Evolutionary conservation across 1,140 invertebrate genomes (phyloP), one percentile per base, ranked within the genome.

Genomic region (Drosophila guanche): DNA sequence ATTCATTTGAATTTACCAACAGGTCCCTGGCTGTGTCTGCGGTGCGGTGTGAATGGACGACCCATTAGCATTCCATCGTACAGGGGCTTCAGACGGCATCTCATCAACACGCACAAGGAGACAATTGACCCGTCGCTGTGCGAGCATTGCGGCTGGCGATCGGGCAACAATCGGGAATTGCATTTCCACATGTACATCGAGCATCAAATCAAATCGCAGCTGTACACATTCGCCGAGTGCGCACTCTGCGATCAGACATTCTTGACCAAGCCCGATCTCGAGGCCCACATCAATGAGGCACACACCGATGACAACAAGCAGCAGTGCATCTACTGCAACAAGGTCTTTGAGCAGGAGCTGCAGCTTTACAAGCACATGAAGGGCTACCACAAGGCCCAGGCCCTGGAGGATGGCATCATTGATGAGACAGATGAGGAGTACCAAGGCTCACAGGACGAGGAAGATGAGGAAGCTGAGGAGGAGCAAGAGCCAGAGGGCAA

Each of bases 121-220:
- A 95, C 95, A 70, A 95, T 96, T 61, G 95, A 97, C 89, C 92
- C 95, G 2, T 93, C 94, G 23, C 94, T 98, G 56, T 97, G 96
- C 91, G 96, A 97, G 89, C 95, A 97, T 78, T 97, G 96, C 92
- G 96, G 96, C 0, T 94, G 95, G 69, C 95, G 95, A 76, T 95
- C 95, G 10, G 93, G 92, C 0, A 96, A 96, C 78, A 93, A 96
- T 51, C 95, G 96, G 75, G 94, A 96, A 53, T 92, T 97, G 40
- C 92, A 96, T 80, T 96, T 96, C 88, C 96, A 97, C 91, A 91
- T 96, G 83, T 96, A 95, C 63, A 95, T 94, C 3, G 96, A 96
- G 81, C 96, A 97, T 92, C 94, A 95, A 48, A 92, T 97, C 4
- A 93, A 93, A 65, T 95, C 96, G 7, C 93, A 94, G 29, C 91